Evolutionary conservation across 1,140 invertebrate genomes (phyloP), one percentile per base, ranked within the genome.

Genomic region (Neuroterus valhalla): DNA sequence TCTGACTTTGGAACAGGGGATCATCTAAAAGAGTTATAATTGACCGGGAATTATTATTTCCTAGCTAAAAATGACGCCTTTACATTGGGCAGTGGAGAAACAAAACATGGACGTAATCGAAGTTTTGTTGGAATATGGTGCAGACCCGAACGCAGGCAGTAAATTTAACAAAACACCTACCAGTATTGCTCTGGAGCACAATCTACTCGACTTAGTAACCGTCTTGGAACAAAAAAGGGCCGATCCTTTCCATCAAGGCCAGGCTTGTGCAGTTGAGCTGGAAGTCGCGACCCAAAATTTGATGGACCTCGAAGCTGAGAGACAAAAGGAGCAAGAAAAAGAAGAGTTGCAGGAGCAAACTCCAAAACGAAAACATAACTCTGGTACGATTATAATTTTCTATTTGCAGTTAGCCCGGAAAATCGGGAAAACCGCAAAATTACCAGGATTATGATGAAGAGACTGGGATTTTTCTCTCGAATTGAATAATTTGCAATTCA

Each of bases 21-120:
- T 4, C 1, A n/a, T n/a, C n/a, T n/a, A n/a, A n/a, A n/a, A n/a
- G n/a, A n/a, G n/a, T 38, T 48, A 77, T 23, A 3, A 75, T 66
- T 12, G 19, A 77, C 11, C 38, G 45, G 44, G 74, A 45, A 43
- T 69, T 17, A 69, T 15, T 74, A 66, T 66, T 68, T 85, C 82
- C 12, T 78, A 96, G 96, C 89, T 98, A 38, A 94, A 94, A 85
- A 98, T 98, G 97, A 98, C 97, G 26, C 96, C 97, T 38, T 90
- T 99, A 23, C 97, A 98, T 91, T 98, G 97, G 97, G 96, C 97
- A 11, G 95, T 95, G 66, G 96, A 98, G 89, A 93, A 94, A 79
- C 93, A 94, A n/a, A 94, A 97, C 86, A 82, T 92, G 42, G 91
- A 92, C 62, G 93, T 94, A 48, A 94, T 95, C 42, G 91, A 93